Conservation (phyloP, 2,888 invertebrate species). For the Philereme transversata region DNA sequence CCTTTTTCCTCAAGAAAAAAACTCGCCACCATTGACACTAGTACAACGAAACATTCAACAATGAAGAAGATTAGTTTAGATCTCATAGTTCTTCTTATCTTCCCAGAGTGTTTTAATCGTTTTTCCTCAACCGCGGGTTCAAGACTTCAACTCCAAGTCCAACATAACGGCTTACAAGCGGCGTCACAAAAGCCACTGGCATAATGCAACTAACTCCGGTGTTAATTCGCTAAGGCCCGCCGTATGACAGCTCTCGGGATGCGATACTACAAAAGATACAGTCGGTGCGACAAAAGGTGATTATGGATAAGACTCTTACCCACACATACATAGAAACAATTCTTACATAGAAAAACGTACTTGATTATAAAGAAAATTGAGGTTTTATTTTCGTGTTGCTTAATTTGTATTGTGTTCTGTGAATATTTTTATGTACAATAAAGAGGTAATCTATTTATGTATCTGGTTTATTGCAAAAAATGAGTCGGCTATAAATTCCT, state of each 20-base stretch:
- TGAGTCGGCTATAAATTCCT: no score
- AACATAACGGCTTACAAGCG: slow-evolving; percentile 41
- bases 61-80: no score
- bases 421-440: no score
- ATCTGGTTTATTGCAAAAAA: no score
- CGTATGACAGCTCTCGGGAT: slow-evolving; percentile 73
- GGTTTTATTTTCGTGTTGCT: no score
- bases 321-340: not conserved
- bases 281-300: slow-evolving; percentile 41
- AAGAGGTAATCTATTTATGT: no score
- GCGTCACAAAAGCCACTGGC: slow-evolving; percentile 56
- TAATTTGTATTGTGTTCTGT: no score
- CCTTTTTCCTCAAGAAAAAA: no score
- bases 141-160: slow-evolving; percentile 10
- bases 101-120: not conserved
- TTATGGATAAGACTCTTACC: slow-evolving; percentile 47
- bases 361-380: no score
- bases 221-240: slow-evolving; percentile 77
- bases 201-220: slow-evolving; percentile 68
- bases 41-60: no score
- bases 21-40: no score
- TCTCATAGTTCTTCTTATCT: no score
- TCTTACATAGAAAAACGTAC: not conserved
- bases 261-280: slow-evolving; percentile 74
- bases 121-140: slow-evolving; percentile 1